Evolutionary conservation across 2,888 invertebrate genomes (phyloP), one percentile per base, ranked within the genome.

Genomic region (Helicoverpa assulta): DNA sequence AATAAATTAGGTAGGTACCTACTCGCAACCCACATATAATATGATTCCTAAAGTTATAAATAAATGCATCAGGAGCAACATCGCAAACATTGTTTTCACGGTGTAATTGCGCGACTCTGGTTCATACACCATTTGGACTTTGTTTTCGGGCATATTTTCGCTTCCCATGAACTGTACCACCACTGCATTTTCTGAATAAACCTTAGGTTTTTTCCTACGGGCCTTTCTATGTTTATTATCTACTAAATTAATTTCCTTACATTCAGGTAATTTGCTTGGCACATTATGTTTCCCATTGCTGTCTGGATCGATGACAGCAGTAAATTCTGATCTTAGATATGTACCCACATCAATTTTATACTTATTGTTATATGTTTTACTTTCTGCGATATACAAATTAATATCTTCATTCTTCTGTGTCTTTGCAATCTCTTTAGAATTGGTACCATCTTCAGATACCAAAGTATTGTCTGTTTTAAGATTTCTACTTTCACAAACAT

Each of bases 141-240:
- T 29, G 10, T 58, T 26, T 50, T 50, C 58, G 19, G 50, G 16
- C 1, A 47, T 14, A 10, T 16, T 10, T 29, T 58, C 58, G 16
- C 58, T 58, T 16, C 58, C 58, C 47, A 58, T 29, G 43, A 58
- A 47, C 21, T 21, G 21, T 26, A 58, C 47, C n/a, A 55, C 18
- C 12, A 55, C 47, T 6, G 47, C n/a, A 5, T 47, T 5, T 47
- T 47, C 47, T 47, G 47, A 47, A n/a, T 47, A 47, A 47, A 47
- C n/a, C 0, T 47, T 47, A n/a, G 47, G 47, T 47, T n/a, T 47
- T n/a, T 47, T 47, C 16, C 7, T 6, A n/a, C 6, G 5, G n/a
- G 47, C n/a, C 47, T n/a, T 47, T 47, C n/a, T 16, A 47, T 5
- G n/a, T 47, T 16, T 47, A 16, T n/a, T 47, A 16, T n/a, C 16